Evolutionary conservation across 2,888 invertebrate species (phyloP).

Genomic region (Sinodicranocentrus sp.): DNA sequence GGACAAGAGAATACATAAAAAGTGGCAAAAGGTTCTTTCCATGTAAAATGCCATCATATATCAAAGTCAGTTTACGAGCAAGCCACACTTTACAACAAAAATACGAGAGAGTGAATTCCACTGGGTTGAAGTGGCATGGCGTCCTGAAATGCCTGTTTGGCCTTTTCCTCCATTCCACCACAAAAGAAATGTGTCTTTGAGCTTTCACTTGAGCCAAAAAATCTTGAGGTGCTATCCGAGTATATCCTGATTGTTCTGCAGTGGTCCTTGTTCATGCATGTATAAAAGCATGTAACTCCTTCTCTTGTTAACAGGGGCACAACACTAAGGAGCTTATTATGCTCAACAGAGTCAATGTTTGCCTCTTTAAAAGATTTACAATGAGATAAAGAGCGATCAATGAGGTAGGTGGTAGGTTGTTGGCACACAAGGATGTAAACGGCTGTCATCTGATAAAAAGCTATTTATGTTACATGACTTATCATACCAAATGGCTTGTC

Average conservation of each 20-base stretch:
- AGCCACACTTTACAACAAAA: constrained; percentile 1
- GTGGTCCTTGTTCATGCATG: too few relatives aligned
- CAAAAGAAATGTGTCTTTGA: background rate
- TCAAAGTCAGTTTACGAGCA: constrained; percentile 50
- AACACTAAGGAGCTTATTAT: too few relatives aligned
- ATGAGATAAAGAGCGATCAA: constrained; percentile 12
- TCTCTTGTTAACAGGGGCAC: too few relatives aligned
- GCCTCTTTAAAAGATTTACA: background rate
- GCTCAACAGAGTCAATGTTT: constrained; percentile 1
- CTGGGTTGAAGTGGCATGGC: too few relatives aligned
- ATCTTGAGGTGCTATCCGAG: background rate
- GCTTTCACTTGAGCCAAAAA: background rate
- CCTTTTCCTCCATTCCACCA: too few relatives aligned
- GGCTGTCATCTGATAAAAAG: constrained; percentile 43
- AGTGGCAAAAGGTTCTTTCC: constrained; percentile 61
- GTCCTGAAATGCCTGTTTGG: too few relatives aligned
- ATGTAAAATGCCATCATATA: constrained; percentile 65
- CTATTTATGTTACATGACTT: constrained; percentile 9
- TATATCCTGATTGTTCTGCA: too few relatives aligned
- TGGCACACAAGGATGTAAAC: constrained; percentile 8
- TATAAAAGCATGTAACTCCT: too few relatives aligned
- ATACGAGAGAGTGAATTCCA: too few relatives aligned
- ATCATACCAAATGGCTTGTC: too few relatives aligned
- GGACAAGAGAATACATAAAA: constrained; percentile 43
- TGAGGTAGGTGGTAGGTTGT: too few relatives aligned